Evolutionary conservation across 2,888 invertebrate genomes (phyloP).

Genomic region (Lasiommata megera): DNA sequence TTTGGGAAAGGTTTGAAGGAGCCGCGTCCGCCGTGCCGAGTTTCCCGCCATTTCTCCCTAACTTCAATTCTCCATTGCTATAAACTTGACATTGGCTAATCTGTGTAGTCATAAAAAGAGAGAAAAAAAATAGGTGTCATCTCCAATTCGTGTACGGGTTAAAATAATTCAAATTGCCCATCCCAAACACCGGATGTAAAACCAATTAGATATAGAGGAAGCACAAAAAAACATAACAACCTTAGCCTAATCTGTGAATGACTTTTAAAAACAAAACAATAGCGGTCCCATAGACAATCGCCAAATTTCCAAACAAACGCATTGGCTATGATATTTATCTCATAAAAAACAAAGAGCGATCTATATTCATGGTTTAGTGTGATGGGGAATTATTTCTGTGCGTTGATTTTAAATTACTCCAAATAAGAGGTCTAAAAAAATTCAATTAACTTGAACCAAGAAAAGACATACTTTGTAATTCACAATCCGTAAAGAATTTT

Average conservation of each 20-base stretch:
- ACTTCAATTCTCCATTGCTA: no score
- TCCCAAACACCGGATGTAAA: conserved; percentile 22
- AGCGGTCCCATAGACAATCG: conserved; percentile 51
- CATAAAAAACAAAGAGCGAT: conserved; percentile 42
- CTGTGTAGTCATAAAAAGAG: no score
- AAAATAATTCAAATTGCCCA: not conserved
- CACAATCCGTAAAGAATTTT: no score
- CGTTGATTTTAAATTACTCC: conserved; percentile 3
- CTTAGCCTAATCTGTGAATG: conserved; percentile 37
- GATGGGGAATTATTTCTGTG: conserved; percentile 1
- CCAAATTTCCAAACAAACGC: conserved; percentile 69
- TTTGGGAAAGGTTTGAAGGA: no score
- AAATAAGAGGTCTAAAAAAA: no score
- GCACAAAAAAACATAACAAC: conserved; percentile 5
- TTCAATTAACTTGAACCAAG: no score
- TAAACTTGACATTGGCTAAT: no score
- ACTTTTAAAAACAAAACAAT: conserved; percentile 58
- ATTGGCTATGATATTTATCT: conserved; percentile 50
- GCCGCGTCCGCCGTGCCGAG: no score
- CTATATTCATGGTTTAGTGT: conserved; percentile 43
- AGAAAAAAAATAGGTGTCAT: no score
- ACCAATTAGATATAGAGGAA: conserved; percentile 22
- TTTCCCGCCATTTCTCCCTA: no score
- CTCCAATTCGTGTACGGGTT: no score
- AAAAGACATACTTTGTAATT: no score